Evolutionary conservation across 2,113 vertebrate genomes (phyloP).

Genomic region (Anarhynchus alexandrinus): DNA sequence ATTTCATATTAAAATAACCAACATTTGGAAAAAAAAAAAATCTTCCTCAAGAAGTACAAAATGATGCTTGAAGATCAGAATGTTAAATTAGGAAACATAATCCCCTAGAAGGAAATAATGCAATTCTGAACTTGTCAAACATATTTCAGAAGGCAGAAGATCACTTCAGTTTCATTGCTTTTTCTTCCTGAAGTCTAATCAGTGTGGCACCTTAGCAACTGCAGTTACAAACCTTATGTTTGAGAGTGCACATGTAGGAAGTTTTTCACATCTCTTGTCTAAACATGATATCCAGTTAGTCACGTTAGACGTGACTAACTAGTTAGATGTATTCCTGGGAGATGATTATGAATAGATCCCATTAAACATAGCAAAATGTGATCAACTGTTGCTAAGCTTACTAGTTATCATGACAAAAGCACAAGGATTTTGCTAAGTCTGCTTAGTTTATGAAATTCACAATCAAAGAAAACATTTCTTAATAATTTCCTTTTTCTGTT

Average conservation of each 20-base stretch:
- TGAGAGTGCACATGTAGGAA: not conserved
- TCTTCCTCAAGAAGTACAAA: not conserved
- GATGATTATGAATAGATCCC: not conserved
- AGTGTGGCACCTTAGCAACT: not conserved
- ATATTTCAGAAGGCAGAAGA: not conserved
- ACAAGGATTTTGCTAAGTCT: not conserved
- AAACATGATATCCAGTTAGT: not conserved
- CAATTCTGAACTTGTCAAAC: not conserved
- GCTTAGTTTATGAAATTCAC: not conserved
- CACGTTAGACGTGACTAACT: no score
- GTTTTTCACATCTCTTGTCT: not conserved
- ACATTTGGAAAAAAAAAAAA: not conserved
- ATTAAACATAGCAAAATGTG: not conserved
- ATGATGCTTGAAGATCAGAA: not conserved
- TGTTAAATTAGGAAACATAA: not conserved
- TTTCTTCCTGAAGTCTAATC: not conserved
- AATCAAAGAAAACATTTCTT: not conserved
- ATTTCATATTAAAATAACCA: not conserved
- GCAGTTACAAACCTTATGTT: not conserved
- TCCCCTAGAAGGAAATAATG: not conserved
- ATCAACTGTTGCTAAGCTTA: not conserved
- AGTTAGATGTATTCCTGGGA: not conserved
- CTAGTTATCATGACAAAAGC: not conserved
- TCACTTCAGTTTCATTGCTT: not conserved
- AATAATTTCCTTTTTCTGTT: not conserved